phyloP scores from a whole-genome alignment of 2,113 vertebrate species.

The Gorsachius goisagi region DNA sequence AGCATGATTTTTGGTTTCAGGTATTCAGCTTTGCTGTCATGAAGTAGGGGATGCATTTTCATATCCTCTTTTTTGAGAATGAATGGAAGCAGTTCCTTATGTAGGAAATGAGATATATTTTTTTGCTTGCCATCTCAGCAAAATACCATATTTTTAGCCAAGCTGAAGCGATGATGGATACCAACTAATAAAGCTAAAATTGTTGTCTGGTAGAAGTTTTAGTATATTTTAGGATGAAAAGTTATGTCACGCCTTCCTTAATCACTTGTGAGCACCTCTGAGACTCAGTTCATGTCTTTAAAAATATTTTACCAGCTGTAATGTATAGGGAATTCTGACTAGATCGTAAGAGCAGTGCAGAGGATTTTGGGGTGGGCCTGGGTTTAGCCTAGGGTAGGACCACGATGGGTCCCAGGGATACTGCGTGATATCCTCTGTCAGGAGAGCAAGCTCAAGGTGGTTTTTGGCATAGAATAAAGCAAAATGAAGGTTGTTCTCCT shows the following conservation, averaged over 20 bases:
- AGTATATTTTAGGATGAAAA: background rate
- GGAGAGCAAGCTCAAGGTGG: background rate
- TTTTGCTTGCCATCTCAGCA: background rate
- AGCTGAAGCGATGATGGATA: background rate
- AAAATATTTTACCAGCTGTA: background rate
- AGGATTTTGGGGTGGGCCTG: background rate
- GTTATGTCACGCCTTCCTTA: background rate
- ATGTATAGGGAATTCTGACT: background rate
- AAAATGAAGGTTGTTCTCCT: background rate
- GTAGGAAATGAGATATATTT: background rate
- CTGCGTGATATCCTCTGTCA: background rate
- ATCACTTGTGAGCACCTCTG: background rate
- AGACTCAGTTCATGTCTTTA: background rate
- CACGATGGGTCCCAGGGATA: accelerated
- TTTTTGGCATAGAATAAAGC: background rate
- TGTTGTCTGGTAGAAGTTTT: background rate
- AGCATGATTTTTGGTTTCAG: background rate
- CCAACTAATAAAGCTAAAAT: background rate
- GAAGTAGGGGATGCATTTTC: background rate
- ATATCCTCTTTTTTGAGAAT: background rate
- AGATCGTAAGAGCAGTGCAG: background rate
- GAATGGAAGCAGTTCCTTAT: background rate
- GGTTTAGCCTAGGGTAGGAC: background rate
- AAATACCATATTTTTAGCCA: background rate
- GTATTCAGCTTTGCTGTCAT: background rate